Base-by-base conservation (phyloP, 2,888 invertebrate genomes). In the Helicoverpa assulta region DNA sequence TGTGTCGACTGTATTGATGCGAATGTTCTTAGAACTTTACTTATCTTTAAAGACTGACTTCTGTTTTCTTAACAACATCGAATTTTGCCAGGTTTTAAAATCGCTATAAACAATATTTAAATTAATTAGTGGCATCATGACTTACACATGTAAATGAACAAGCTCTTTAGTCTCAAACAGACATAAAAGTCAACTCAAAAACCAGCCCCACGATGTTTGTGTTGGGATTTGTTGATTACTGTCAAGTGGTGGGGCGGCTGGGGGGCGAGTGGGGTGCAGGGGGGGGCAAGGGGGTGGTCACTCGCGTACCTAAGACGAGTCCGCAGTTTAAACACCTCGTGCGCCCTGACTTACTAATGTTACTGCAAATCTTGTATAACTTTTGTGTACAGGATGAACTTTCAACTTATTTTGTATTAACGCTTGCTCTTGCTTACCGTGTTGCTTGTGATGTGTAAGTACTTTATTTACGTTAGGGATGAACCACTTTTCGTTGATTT, bases 261-360 rank as follows among this genome's bases (percentile, higher is more conserved):
- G 40, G 67, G 55, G 37, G 54, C 47, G 59, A 68, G 68, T 0
- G 21, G 16, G 7, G n/a, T 18, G 5, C 18, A 1, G 8, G 14
- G 1, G 19, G 2, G 8, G 26, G 53, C 70, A 71, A 73, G 80
- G 76, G 71, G 78, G 79, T 78, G 85, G 86, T 90, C 83, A 92
- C 92, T 92, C 92, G 92, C 90, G 90, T 93, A 93, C 92, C 92
- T 91, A 82, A 84, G 82, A 88, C 89, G 84, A 86, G 82, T 47
- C 81, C 86, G 87, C 85, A 86, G 88, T 89, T 91, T 90, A 89
- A 91, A 91, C 93, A 93, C 93, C 91, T 93, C 91, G 87, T 88
- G 86, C 86, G 84, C 88, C 85, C 87, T 86, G 88, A 86, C 88
- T 88, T 88, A 80, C 78, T 43, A 81, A 78, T 75, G 76, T 79